A percentile compares a stretch with the other conserved stretches of the same genome.
Evolutionary conservation across 2,888 invertebrate species (phyloP).

Genomic region (Leptopilina myrica): DNA sequence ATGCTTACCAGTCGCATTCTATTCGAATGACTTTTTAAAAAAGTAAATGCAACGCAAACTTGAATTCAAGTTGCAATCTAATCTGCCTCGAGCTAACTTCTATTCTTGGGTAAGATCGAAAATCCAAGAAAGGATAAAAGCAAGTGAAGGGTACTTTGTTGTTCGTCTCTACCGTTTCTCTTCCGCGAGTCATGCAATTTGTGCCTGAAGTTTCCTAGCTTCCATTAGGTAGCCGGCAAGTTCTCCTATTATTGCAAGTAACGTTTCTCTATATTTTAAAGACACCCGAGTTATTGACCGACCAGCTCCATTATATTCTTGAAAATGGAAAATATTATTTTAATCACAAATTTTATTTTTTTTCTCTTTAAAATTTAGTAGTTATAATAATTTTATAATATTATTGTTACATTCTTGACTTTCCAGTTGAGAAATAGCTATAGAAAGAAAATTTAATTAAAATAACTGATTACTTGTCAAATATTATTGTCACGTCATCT

Average conservation of each 20-base stretch:
- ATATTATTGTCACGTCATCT: no score
- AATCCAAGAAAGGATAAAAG: slow-evolving; percentile 57
- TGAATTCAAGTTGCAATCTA: slow-evolving; percentile 60
- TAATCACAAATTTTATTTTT: no score
- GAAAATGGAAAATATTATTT: background rate
- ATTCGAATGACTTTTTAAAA: background rate
- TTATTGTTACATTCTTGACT: no score
- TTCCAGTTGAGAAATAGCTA: no score
- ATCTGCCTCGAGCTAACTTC: slow-evolving; percentile 58
- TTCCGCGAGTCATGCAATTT: slow-evolving; percentile 57
- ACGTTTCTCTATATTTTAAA: slow-evolving; percentile 24
- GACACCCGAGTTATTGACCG: background rate
- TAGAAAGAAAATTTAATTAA: no score
- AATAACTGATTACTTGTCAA: no score
- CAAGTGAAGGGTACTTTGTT: slow-evolving; percentile 60
- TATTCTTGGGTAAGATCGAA: slow-evolving; percentile 59
- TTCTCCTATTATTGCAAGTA: slow-evolving; percentile 18
- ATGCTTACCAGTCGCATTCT: no score
- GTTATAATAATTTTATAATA: no score
- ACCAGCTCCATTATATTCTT: background rate
- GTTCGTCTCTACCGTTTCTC: slow-evolving; percentile 57
- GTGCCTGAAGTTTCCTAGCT: slow-evolving; percentile 65
- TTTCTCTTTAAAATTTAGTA: no score
- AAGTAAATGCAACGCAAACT: slow-evolving; percentile 30
- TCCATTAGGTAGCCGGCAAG: slow-evolving; percentile 62